These are phyloP conservation scores for Teleogryllus oceanicus DNA, from an alignment of 2,888 invertebrate genomes.

Conservation along the genomic window DNA sequence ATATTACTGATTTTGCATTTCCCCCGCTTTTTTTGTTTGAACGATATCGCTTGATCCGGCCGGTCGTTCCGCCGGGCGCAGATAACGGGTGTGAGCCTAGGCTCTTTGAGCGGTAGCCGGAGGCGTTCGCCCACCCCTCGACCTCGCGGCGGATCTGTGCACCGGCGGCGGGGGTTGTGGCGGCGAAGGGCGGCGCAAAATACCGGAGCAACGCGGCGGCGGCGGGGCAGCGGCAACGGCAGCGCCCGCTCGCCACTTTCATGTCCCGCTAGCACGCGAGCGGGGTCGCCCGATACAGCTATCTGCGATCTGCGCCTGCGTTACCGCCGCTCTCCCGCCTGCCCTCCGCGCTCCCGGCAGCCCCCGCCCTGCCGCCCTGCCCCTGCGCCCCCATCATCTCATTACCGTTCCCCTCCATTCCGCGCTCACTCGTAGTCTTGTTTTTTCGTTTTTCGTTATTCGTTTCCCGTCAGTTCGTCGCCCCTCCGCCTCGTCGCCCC, in stretches of 20 bases:
- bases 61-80: too few relatives aligned
- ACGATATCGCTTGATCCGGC: too few relatives aligned
- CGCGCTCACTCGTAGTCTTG: background rate
- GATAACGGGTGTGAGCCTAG: too few relatives aligned
- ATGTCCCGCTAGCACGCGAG: conserved; percentile 18
- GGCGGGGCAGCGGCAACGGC: too few relatives aligned
- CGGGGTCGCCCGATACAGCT: background rate
- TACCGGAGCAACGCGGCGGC: background rate
- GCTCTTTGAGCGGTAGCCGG: too few relatives aligned
- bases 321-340: background rate
- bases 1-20: too few relatives aligned
- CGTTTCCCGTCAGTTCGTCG: background rate
- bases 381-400: background rate
- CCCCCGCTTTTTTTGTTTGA: too few relatives aligned
- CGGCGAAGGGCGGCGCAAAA: background rate
- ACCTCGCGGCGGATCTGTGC: background rate
- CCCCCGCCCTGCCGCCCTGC: background rate
- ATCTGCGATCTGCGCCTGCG: conserved; percentile 18
- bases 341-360: background rate
- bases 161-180: background rate
- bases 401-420: background rate
- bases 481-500: background rate
- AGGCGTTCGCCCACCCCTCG: background rate
- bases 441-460: background rate
- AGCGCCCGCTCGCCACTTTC: background rate